Conservation (phyloP, 2,888 invertebrate species). For the Thymelicus lineola region DNA sequence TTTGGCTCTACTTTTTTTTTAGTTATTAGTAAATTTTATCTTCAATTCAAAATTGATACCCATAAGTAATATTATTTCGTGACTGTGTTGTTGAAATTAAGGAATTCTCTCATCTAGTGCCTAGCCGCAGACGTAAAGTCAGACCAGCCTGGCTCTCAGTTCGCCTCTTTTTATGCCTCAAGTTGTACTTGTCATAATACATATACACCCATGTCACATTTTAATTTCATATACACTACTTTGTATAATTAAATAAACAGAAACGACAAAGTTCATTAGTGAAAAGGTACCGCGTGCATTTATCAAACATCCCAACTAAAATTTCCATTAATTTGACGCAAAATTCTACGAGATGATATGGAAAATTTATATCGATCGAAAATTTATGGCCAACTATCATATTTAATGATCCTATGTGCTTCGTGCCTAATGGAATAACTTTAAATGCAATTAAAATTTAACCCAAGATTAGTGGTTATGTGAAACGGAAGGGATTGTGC, state of each 20-base stretch:
- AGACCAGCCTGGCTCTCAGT: no score
- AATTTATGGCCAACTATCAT: conserved; percentile 24
- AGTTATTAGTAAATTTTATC: no score
- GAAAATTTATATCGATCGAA: conserved; percentile 26
- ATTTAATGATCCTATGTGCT: conserved; percentile 11
- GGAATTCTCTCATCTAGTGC: no score
- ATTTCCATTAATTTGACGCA: conserved; percentile 30
- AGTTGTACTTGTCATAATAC: no score
- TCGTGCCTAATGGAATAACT: conserved; percentile 40
- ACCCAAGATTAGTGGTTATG: conserved; percentile 10
- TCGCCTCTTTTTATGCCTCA: no score
- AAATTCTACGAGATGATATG: conserved; percentile 22
- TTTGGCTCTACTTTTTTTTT: no score
- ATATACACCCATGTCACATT: no score
- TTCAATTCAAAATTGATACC: no score
- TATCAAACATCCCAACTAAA: conserved; percentile 12
- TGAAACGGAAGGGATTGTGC: conserved; percentile 9
- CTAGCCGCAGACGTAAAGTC: no score
- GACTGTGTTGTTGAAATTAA: no score
- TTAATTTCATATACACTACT: no score
- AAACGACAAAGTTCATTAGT: conserved; percentile 5
- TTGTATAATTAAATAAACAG: neutral
- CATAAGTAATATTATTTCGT: no score
- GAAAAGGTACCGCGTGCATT: neutral
- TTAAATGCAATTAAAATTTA: conserved; percentile 40